A percentile compares a stretch with the other conserved stretches of the same genome.
phyloP scores from a whole-genome alignment of 2,888 invertebrate species.

The Eledona agricola region DNA sequence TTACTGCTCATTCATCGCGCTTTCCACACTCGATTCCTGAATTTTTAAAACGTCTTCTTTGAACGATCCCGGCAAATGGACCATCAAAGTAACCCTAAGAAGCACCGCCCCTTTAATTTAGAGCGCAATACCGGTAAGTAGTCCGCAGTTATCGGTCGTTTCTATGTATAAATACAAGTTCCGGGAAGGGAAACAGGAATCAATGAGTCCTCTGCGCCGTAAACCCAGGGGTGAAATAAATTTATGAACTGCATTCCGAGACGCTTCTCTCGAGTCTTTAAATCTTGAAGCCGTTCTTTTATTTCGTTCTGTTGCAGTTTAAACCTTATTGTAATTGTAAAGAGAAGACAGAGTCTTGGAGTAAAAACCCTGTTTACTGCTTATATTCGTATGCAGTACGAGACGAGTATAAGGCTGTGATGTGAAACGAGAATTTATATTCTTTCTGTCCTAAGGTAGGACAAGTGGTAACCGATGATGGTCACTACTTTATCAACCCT shows the following conservation, averaged over 20 bases:
- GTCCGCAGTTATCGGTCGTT: constrained; percentile 39
- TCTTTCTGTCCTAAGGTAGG: constrained; percentile 31
- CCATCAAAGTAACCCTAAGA: background rate
- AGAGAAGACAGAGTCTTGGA: too few relatives aligned
- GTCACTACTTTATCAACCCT: constrained; percentile 44
- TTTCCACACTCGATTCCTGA: constrained; percentile 5
- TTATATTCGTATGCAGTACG: too few relatives aligned
- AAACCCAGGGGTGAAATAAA: constrained; percentile 30
- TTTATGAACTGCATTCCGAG: constrained; percentile 11
- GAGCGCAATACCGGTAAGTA: constrained; percentile 37
- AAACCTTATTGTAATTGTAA: too few relatives aligned
- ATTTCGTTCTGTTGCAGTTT: too few relatives aligned
- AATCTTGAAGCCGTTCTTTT: too few relatives aligned
- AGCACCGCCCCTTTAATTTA: constrained; percentile 35
- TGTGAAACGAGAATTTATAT: constrained; percentile 9
- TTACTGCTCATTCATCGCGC: constrained; percentile 13
- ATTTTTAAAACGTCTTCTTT: too few relatives aligned
- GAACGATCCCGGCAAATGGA: background rate
- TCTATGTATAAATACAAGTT: constrained; percentile 42
- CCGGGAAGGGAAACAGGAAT: constrained; percentile 37
- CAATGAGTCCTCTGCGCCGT: constrained; percentile 42
- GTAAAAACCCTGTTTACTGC: too few relatives aligned
- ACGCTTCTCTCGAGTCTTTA: constrained; percentile 5
- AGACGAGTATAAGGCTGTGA: constrained; percentile 22
- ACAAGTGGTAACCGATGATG: constrained; percentile 44